Evolutionary conservation across 2,797 vertebrate genomes (phyloP).

Genomic region (Oophaga sylvatica): DNA sequence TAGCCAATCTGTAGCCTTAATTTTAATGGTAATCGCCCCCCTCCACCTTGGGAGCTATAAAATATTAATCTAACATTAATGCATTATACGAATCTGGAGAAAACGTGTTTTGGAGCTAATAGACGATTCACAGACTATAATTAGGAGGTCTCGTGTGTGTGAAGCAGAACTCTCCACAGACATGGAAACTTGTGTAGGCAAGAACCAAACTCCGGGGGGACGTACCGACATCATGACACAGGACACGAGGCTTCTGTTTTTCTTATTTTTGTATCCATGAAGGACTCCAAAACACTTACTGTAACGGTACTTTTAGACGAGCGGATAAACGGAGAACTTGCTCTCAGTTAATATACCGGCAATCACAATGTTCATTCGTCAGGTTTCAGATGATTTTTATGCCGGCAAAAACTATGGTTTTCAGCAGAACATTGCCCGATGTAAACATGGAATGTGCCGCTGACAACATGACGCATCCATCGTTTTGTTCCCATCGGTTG

Average conservation of each 20-base stretch:
- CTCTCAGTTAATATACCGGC: no score
- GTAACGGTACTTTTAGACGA: not conserved
- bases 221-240: not conserved
- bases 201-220: conserved; percentile 1
- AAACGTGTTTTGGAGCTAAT: not conserved
- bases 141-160: not conserved
- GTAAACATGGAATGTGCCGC: no score
- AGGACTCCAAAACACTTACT: not conserved
- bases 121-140: not conserved
- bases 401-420: no score
- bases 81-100: not conserved
- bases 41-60: not conserved
- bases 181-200: not conserved
- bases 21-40: not conserved
- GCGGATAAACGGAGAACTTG: no score
- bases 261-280: not conserved
- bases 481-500: no score
- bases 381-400: no score
- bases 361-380: no score
- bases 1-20: no score
- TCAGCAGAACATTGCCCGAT: no score
- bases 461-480: no score
- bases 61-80: not conserved
- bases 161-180: not conserved
- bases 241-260: not conserved